Evolutionary conservation across 2,888 invertebrate genomes (phyloP).

Genomic region (Invenusta paracnida): DNA sequence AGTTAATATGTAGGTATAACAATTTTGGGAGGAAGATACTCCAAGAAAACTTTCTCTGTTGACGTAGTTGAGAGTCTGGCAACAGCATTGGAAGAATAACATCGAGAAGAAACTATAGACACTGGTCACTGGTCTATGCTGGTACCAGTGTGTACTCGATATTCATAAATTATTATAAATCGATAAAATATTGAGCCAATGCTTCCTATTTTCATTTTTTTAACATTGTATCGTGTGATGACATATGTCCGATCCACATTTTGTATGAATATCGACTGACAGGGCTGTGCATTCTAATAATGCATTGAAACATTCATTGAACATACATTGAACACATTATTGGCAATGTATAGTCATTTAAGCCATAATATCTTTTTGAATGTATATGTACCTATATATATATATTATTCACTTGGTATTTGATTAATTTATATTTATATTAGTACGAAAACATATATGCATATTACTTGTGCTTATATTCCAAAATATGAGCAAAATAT

Average conservation of each 20-base stretch:
- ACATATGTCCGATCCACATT: neutral
- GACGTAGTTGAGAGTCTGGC: neutral
- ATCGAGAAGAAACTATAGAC: neutral
- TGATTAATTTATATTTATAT: no score
- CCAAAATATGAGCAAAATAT: no score
- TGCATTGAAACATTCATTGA: neutral
- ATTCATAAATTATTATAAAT: no score
- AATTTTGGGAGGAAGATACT: neutral
- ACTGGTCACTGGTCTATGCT: neutral
- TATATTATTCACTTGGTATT: no score
- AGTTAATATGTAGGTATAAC: no score
- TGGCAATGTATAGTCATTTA: neutral
- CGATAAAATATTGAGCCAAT: neutral
- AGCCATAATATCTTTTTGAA: neutral
- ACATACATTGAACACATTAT: neutral
- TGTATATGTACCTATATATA: neutral
- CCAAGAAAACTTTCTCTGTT: neutral
- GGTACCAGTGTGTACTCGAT: neutral
- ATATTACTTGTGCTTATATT: no score
- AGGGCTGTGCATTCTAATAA: neutral
- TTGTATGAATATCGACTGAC: neutral
- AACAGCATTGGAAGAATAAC: neutral
- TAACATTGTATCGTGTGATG: neutral
- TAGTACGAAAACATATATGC: no score
- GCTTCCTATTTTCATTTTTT: neutral